Evolutionary conservation across 2,888 invertebrate genomes (phyloP).

Genomic region (Synanthedon tipuliformis): DNA sequence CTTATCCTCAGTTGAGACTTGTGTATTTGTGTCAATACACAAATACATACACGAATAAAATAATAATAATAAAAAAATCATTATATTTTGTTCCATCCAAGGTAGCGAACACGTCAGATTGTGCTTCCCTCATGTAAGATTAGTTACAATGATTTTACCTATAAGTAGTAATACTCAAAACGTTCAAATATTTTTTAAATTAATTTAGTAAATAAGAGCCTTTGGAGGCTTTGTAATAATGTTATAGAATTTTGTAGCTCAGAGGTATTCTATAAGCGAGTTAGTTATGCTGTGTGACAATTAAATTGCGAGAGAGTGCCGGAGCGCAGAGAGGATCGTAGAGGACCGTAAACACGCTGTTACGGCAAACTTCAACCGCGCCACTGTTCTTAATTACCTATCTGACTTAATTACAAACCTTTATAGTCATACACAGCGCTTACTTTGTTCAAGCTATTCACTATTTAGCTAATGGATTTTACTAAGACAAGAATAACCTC

Average conservation of each 20-base stretch:
- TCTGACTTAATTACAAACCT: background rate
- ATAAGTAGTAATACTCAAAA: too few species aligned
- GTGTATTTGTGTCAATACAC: too few species aligned
- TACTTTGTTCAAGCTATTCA: background rate
- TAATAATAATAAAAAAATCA: too few species aligned
- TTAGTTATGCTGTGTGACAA: constrained; percentile 7
- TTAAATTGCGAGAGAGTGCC: constrained; percentile 7
- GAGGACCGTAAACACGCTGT: constrained; percentile 23
- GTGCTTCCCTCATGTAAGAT: too few species aligned
- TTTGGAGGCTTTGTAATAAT: background rate
- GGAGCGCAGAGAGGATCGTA: constrained; percentile 12
- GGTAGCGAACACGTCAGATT: too few species aligned
- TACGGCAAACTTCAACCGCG: constrained; percentile 14
- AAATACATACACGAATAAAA: too few species aligned
- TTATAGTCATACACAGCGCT: background rate
- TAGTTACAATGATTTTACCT: too few species aligned
- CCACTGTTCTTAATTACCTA: constrained; percentile 15
- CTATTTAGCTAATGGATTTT: background rate
- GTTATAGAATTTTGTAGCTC: constrained; percentile 2
- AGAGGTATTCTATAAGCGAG: constrained; percentile 5
- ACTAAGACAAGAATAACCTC: too few species aligned
- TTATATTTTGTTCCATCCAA: too few species aligned
- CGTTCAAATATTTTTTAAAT: too few species aligned
- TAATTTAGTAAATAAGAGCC: too few species aligned
- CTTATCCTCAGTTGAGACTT: too few species aligned